Evolutionary conservation across 2,888 invertebrate genomes (phyloP).

Genomic region (Xanthorhoe spadicearia): DNA sequence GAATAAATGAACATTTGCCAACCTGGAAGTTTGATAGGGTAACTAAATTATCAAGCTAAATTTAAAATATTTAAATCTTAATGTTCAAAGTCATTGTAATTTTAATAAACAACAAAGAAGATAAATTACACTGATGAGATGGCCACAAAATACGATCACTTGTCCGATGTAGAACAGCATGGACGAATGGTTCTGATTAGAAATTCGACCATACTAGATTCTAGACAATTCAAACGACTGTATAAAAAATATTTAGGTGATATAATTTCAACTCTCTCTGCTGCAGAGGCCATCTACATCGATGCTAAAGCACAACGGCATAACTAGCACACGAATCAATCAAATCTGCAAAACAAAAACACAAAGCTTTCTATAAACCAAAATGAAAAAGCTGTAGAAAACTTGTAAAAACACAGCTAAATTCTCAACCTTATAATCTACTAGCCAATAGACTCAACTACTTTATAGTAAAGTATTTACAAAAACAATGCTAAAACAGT

Average conservation of each 20-base stretch:
- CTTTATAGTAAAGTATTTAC: not conserved
- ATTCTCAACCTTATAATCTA: not conserved
- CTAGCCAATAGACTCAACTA: not conserved
- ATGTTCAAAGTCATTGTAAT: no score
- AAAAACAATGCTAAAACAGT: not conserved
- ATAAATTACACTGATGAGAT: not conserved
- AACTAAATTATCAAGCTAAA: no score
- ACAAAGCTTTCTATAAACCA: conserved; percentile 7
- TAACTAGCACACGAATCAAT: conserved; percentile 2
- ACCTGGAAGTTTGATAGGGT: no score
- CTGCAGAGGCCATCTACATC: not conserved
- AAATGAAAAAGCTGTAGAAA: no score
- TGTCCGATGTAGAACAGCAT: not conserved
- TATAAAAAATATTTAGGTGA: not conserved
- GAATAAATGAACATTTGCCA: no score
- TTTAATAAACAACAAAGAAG: not conserved
- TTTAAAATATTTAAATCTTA: no score
- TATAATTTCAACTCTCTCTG: not conserved
- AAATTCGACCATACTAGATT: not conserved
- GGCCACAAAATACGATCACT: not conserved
- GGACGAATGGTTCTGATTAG: not conserved
- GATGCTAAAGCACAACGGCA: conserved; percentile 9
- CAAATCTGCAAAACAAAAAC: conserved; percentile 12
- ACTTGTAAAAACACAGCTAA: not conserved
- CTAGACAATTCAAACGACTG: not conserved